Percentiles rank a stretch among this genome's conserved stretches.
phyloP scores from a whole-genome alignment of 2,888 invertebrate genomes.

The Acanthopleura granulata region DNA sequence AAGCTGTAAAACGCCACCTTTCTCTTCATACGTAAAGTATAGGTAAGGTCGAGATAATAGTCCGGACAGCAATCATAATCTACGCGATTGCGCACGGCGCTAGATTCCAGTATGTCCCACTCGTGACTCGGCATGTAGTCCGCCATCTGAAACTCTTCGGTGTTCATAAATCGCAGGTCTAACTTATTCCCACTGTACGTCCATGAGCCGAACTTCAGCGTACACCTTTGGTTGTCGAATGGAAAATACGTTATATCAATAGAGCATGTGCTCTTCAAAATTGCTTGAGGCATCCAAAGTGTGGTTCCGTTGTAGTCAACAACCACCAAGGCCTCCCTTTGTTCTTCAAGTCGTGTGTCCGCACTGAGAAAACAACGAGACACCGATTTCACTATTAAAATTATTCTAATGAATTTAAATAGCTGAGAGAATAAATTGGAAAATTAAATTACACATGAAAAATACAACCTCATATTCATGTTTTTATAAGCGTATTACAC shows the following conservation, averaged over 20 bases:
- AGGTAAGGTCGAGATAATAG: constrained; percentile 66
- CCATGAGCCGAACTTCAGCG: constrained; percentile 69
- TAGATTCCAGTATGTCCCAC: constrained; percentile 64
- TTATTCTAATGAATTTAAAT: too few species aligned
- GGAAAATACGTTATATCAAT: constrained; percentile 69
- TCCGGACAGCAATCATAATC: constrained; percentile 65
- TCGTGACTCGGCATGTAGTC: constrained; percentile 69
- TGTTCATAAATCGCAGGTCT: constrained; percentile 43
- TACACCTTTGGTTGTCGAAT: constrained; percentile 67
- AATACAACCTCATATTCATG: too few species aligned
- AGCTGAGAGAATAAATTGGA: too few species aligned
- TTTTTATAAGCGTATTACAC: too few species aligned
- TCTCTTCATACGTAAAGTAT: constrained; percentile 58
- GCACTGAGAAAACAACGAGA: constrained; percentile 66
- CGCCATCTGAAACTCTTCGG: constrained; percentile 51
- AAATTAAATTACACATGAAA: too few species aligned
- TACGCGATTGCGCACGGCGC: constrained; percentile 61
- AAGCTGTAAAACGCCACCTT: constrained; percentile 67
- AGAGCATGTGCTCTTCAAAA: constrained; percentile 67
- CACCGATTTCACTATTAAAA: too few species aligned
- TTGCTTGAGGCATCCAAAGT: constrained; percentile 66
- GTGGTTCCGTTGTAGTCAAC: constrained; percentile 61
- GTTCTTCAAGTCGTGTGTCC: constrained; percentile 67
- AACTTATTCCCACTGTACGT: constrained; percentile 68
- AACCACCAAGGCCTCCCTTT: constrained; percentile 67